Evolutionary conservation across 2,113 vertebrate species (phyloP), one percentile per base, ranked within the genome.

Genomic region (Zosterops lateralis): DNA sequence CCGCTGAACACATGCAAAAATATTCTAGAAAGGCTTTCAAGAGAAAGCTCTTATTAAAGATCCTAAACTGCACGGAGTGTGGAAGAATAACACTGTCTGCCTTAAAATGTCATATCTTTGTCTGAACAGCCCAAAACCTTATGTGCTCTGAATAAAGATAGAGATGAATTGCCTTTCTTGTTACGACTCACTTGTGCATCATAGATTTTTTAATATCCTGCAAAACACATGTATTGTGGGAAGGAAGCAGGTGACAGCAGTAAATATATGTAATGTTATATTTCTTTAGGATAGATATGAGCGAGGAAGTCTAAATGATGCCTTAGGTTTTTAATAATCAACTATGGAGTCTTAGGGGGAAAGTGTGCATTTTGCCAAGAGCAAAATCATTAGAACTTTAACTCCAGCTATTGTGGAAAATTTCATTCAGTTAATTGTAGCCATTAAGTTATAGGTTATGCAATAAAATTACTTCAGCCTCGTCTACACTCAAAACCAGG

Each of bases 171-270:
- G 96, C 94, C 97, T 97, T 97, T 87, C 96, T 95, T 93, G 89
- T 97, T 97, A 97, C 94, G 70, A 97, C 96, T 97, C 97, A 96
- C 97, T 97, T 96, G 96, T 95, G 97, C 96, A 97, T 94, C 97
- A 94, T 96, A 96, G 96, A 95, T 95, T 97, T 97, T 96, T 97
- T 97, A 97, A 97, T 97, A 97, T 97, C 96, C 97, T 96, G 96
- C 94, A 95, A 87, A 97, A 97, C 92, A 95, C 97, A 95, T 97
- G 97, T 97, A 97, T 94, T 94, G 93, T 95, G 95, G 85, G 95
- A 96, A 95, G 88, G 85, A 95, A 96, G 94, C 95, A 97, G 95
- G 96, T 95, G 96, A 96, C 95, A 95, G 93, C 84, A 95, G 89
- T 96, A 94, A 96, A 96, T 88, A 94, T 92, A 92, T 84, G 79